phyloP scores from a whole-genome alignment of 2,888 invertebrate genomes.

The Sphecodes monilicornis region DNA sequence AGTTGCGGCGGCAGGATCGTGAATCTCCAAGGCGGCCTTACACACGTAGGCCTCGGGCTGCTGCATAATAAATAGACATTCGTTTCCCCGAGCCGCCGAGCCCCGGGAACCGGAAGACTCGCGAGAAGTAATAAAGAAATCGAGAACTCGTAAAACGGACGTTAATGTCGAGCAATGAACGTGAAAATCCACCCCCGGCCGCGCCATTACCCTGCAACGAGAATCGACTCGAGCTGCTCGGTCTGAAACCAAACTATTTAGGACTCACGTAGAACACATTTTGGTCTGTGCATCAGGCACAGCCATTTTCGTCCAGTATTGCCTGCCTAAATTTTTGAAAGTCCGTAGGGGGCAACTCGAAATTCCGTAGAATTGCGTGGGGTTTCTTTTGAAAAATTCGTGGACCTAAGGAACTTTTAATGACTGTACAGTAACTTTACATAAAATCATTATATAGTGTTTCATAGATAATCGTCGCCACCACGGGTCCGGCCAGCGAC shows the following conservation, averaged over 20 bases:
- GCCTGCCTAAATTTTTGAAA: no score
- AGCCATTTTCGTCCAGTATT: not conserved
- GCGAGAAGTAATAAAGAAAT: conserved; percentile 53
- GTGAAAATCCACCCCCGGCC: not conserved
- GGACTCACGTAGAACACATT: no score
- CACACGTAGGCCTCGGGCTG: conserved; percentile 33
- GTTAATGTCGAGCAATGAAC: conserved; percentile 54
- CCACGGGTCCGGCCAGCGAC: no score
- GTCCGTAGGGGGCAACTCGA: no score
- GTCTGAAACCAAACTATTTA: not conserved
- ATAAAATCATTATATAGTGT: no score
- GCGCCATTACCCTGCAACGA: conserved; percentile 19
- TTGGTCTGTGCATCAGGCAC: no score
- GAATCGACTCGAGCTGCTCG: conserved; percentile 11
- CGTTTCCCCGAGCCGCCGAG: conserved; percentile 44
- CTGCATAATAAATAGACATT: conserved; percentile 60
- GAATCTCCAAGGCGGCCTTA: conserved; percentile 56
- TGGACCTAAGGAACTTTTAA: no score
- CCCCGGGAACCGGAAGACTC: not conserved
- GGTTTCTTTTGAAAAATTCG: no score
- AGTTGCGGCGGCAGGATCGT: conserved; percentile 47
- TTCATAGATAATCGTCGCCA: no score
- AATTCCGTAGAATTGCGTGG: no score
- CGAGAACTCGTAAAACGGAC: conserved; percentile 47
- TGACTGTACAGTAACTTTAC: no score